Base-by-base conservation (phyloP, 1,140 invertebrate genomes). In the Formica exsecta region DNA sequence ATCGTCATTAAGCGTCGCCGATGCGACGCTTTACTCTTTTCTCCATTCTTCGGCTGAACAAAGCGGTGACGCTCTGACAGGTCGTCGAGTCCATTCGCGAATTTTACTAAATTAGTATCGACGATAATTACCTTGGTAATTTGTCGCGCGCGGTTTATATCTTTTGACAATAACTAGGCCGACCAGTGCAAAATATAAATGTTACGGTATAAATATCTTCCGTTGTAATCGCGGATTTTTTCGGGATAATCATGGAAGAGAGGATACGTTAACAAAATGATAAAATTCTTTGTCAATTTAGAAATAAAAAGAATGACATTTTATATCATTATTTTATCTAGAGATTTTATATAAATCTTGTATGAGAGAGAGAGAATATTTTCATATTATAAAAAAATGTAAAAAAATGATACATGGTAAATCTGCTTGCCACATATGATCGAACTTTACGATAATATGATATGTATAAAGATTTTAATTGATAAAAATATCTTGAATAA, bases 91-190 rank as follows among this genome's bases (percentile, higher is more conserved):
- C 36, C 44, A 25, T 44, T 76, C 64, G 48, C 61, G 19, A 65
- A 70, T 88, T 79, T 88, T 19, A 41, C 11, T 57, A 54, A 85
- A 88, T 89, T 85, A 66, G 54, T 83, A 84, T 74, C 7, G 65
- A 64, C 48, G 61, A n/a, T 86, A 62, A 86, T 86, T 87, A 71
- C 7, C 25, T 22, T 19, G 22, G 44, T 65, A 85, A 87, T 77
- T 51, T 85, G 5, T n/a, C 64, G 7, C n/a, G 51, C 22, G 22
- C 48, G 68, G 16, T 25, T 71, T 64, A 57, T 71, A 36, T 13
- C 41, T 19, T 8, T 25, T 38, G n/a, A 29, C 22, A 22, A 61
- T 11, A n/a, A 51, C 13, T 54, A n/a, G 22, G 32, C 13, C 9
- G 44, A 36, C 44, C n/a, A 36, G 19, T 25, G 32, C 75, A 57